phyloP scores from a whole-genome alignment of 2,888 invertebrate species.

The Choristoneura rosaceana region DNA sequence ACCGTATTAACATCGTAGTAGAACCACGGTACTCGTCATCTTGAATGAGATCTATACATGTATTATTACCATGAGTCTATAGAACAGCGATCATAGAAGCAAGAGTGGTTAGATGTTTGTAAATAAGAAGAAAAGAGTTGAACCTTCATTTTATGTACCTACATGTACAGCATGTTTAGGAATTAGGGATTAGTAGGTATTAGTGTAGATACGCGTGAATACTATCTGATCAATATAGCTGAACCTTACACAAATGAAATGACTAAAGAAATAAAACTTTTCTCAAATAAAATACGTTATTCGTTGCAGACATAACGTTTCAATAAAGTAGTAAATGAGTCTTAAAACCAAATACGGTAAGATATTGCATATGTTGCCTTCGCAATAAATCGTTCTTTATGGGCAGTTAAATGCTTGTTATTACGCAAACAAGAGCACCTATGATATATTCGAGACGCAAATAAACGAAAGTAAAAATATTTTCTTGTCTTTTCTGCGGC shows the following conservation, averaged over 20 bases:
- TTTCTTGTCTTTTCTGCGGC: conserved; percentile 15
- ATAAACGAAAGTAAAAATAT: conserved; percentile 50
- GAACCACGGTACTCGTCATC: no score
- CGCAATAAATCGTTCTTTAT: conserved; percentile 73
- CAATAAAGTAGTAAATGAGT: conserved; percentile 45
- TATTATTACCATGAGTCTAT: no score
- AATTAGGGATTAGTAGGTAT: no score
- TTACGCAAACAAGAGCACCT: conserved; percentile 65
- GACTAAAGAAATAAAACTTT: neutral
- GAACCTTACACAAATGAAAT: neutral
- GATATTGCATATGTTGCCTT: conserved; percentile 67
- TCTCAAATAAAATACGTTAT: conserved; percentile 18
- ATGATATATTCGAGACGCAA: conserved; percentile 59
- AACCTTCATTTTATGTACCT: no score
- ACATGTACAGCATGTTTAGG: no score
- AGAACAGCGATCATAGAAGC: no score
- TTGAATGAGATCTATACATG: no score
- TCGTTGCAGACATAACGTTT: conserved; percentile 28
- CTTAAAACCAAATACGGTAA: conserved; percentile 58
- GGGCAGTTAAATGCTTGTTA: conserved; percentile 77
- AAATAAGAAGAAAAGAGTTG: no score
- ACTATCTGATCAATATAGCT: no score
- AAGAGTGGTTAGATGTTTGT: no score
- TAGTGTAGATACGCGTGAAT: no score
- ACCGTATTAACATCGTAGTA: no score